Evolutionary conservation across 2,888 invertebrate species (phyloP), one percentile per base, ranked within the genome.

Genomic region (Bimastos eiseni): DNA sequence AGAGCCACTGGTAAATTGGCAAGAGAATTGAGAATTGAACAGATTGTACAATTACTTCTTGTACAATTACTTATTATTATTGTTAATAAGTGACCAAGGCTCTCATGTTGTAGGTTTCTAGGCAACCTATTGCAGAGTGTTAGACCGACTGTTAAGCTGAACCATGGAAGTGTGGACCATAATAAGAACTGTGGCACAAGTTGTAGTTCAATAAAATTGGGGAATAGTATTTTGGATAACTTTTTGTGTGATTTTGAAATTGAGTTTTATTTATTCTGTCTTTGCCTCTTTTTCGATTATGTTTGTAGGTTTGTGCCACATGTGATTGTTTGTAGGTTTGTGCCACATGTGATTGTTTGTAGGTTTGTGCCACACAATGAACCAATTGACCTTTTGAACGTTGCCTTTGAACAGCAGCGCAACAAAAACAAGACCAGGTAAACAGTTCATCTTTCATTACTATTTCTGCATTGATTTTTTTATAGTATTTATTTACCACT

Each of bases 341-440:
- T 95, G 13, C 94, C 94, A 33, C 34, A 93, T 91, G 6, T 44
- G 11, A 19, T 17, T 44, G 15, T 44, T 44, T 44, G 15, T 55
- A 95, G 95, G 90, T 94, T 93, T 93, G 91, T 95, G 15, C 94
- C 94, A 33, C 36, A 93, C 91, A 94, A 96, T 90, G 97, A 97
- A 94, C 96, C 97, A 37, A 98, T 99, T 93, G 98, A 99, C 95
- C 96, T 99, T 36, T 96, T 98, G 55, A 99, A 99, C 96, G 98
- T 99, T n/a, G 97, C 98, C 34, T 99, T 99, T 95, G 97, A 94
- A 90, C 90, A 92, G 83, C 90, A 90, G 70, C 83, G 38, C 13
- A 33, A 88, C 8, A 89, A 89, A 83, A 33, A 24, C n/a, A 90
- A 90, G 33, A 38, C 15, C n/a, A 33, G 34, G 89, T 41, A 49